These are phyloP conservation scores for Leuctra nigra DNA, from an alignment of 2,888 invertebrate genomes.

Conservation along the genomic window DNA sequence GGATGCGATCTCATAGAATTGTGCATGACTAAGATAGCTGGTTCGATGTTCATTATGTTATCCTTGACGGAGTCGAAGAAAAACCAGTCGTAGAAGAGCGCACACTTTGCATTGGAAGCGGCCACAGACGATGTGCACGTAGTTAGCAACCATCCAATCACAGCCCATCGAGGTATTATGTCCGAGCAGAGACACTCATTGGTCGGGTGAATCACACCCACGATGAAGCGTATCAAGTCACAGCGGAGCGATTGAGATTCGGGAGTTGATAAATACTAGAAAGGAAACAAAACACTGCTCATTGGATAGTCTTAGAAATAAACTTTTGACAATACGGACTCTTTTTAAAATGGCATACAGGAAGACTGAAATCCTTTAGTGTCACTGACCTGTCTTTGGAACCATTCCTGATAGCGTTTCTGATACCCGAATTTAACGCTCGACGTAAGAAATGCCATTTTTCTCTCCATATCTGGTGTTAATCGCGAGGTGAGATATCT, in stretches of 20 bases:
- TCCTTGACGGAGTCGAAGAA: slow-evolving; percentile 86
- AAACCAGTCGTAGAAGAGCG: slow-evolving; percentile 90
- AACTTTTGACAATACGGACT: no score
- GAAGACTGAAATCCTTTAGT: not conserved
- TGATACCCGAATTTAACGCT: slow-evolving; percentile 85
- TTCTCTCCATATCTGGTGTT: slow-evolving; percentile 90
- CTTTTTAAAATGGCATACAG: no score
- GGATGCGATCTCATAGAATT: slow-evolving; percentile 90
- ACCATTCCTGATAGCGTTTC: slow-evolving; percentile 92
- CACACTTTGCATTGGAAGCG: slow-evolving; percentile 84
- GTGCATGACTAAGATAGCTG: slow-evolving; percentile 89
- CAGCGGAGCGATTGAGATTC: slow-evolving; percentile 87
- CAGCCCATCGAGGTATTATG: slow-evolving; percentile 91
- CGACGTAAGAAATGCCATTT: slow-evolving; percentile 78
- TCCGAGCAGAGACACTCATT: slow-evolving; percentile 91
- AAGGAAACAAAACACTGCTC: slow-evolving; percentile 19
- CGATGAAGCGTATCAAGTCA: slow-evolving; percentile 90
- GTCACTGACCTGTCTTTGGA: slow-evolving; percentile 59
- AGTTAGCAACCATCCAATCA: slow-evolving; percentile 88
- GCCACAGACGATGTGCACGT: slow-evolving; percentile 86
- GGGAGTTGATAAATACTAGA: slow-evolving; percentile 80
- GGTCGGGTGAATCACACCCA: slow-evolving; percentile 89
- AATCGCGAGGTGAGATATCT: slow-evolving; percentile 76
- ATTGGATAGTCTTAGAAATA: not conserved
- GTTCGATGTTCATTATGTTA: slow-evolving; percentile 95